These are phyloP conservation scores for Buphagus erythrorhynchus DNA, from an alignment of 2,797 vertebrate species.

Conservation along the genomic window DNA sequence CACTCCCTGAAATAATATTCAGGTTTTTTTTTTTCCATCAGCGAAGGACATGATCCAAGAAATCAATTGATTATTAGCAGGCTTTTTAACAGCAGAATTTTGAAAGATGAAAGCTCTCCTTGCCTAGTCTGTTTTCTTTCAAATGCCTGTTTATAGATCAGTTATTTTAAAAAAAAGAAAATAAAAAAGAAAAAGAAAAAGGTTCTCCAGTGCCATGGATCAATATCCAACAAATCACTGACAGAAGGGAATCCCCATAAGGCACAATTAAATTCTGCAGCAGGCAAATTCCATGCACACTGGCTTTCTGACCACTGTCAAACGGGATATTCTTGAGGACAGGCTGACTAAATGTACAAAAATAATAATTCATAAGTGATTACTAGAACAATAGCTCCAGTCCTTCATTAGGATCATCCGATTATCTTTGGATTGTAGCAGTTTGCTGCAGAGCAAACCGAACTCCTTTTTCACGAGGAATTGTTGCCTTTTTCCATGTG, in stretches of 20 bases:
- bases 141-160: not conserved
- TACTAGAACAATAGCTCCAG: not conserved
- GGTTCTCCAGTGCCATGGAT: not conserved
- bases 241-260: constrained; percentile 46
- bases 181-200: not conserved
- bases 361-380: not conserved
- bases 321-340: not conserved
- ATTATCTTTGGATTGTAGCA: not conserved
- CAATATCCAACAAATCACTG: not conserved
- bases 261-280: constrained; percentile 37
- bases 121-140: not conserved
- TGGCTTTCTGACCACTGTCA: not conserved
- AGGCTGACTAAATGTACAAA: not conserved
- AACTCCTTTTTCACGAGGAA: not conserved
- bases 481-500: rapidly evolving
- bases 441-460: not conserved
- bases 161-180: not conserved
- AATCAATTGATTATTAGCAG: not conserved
- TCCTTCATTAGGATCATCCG: not conserved
- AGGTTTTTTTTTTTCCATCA: not conserved
- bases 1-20: not conserved
- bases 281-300: not conserved
- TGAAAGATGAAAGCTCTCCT: not conserved
- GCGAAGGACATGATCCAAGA: not conserved
- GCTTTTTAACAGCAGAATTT: not conserved